These are phyloP conservation scores for Dendroctonus valens DNA, from an alignment of 1,140 invertebrate species.

Conservation along the genomic window DNA sequence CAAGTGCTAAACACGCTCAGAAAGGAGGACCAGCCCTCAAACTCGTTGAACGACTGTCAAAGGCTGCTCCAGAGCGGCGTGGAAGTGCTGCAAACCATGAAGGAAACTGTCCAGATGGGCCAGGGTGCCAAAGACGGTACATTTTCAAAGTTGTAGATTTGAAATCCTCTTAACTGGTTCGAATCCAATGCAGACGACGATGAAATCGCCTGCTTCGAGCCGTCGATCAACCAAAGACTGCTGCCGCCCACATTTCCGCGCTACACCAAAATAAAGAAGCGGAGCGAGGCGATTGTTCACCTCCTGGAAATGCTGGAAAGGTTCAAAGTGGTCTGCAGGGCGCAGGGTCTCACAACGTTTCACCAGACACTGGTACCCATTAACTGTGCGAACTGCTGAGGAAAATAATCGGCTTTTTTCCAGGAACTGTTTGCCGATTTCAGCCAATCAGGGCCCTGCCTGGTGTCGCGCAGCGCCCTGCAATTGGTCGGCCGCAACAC, in stretches of 20 bases:
- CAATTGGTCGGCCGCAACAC: slow-evolving; percentile 66
- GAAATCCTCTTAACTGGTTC: not conserved
- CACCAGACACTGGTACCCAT: slow-evolving; percentile 74
- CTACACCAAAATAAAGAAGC: slow-evolving; percentile 89
- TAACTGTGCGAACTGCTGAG: not conserved
- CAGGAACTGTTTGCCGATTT: slow-evolving; percentile 95
- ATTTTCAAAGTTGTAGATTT: not conserved
- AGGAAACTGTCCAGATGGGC: slow-evolving; percentile 73
- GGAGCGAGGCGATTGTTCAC: slow-evolving; percentile 80
- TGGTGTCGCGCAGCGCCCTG: slow-evolving; percentile 88
- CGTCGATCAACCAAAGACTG: slow-evolving; percentile 90
- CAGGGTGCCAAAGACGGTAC: slow-evolving; percentile 58
- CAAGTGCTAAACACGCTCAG: slow-evolving; percentile 71
- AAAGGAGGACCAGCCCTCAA: slow-evolving; percentile 57
- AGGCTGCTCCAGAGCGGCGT: slow-evolving; percentile 67
- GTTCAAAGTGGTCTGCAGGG: slow-evolving; percentile 79
- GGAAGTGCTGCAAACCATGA: slow-evolving; percentile 78
- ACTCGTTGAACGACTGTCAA: slow-evolving; percentile 61
- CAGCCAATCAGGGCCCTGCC: slow-evolving; percentile 84
- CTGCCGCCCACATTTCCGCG: slow-evolving; percentile 97
- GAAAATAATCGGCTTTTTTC: slow-evolving; percentile 44
- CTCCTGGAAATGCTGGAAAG: slow-evolving; percentile 78
- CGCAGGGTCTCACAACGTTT: slow-evolving; percentile 75
- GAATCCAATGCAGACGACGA: slow-evolving; percentile 39
- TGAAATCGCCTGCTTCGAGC: slow-evolving; percentile 82